Evolutionary conservation across 1,140 invertebrate species (phyloP).

Genomic region (Mylabris phalerata): DNA sequence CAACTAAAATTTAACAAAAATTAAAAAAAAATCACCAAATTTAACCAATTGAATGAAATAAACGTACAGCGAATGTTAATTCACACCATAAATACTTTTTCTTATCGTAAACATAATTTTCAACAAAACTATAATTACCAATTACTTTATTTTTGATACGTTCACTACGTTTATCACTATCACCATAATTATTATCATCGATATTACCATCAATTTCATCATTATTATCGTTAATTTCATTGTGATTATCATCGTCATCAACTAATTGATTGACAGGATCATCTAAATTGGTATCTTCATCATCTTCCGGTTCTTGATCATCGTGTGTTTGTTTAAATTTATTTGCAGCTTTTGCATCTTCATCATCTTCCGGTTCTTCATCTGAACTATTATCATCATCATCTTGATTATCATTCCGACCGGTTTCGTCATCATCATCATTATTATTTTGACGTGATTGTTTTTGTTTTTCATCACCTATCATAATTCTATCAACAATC

Average conservation of each 20-base stretch:
- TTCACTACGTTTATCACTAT: constrained; percentile 63
- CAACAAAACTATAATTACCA: constrained; percentile 44
- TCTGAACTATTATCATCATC: constrained; percentile 41
- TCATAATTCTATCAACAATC: constrained; percentile 26
- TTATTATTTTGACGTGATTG: constrained; percentile 38
- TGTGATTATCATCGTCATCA: constrained; percentile 33
- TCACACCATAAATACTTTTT: constrained; percentile 67
- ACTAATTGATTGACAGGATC: constrained; percentile 2
- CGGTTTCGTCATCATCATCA: constrained; percentile 52
- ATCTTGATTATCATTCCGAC: constrained; percentile 28
- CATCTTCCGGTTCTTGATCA: constrained; percentile 74
- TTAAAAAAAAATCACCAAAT: constrained; percentile 9
- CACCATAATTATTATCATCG: constrained; percentile 47
- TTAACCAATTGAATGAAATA: neutral
- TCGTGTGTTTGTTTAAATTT: constrained; percentile 61
- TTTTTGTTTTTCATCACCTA: constrained; percentile 38
- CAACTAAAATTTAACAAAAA: constrained; percentile 52
- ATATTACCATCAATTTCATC: constrained; percentile 47
- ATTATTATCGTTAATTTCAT: constrained; percentile 29
- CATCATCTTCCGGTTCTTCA: constrained; percentile 46
- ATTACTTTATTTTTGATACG: constrained; percentile 50
- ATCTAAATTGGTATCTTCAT: constrained; percentile 49
- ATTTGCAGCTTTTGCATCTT: constrained; percentile 48
- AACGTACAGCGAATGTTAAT: constrained; percentile 56
- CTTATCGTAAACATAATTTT: constrained; percentile 71